phyloP scores from a whole-genome alignment of 1,140 invertebrate genomes.

The Limonius californicus region DNA sequence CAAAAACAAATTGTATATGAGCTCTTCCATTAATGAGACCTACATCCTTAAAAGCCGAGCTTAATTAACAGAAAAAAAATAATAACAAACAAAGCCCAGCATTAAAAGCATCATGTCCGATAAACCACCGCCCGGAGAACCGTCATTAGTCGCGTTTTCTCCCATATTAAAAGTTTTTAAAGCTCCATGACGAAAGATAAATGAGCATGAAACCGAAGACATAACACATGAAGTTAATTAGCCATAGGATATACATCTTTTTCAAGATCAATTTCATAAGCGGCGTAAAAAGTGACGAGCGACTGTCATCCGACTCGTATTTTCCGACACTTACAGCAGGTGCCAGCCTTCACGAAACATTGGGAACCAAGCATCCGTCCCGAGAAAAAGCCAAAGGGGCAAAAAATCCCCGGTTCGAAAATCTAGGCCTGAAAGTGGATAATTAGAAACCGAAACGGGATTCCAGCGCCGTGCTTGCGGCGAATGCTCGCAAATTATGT shows the following conservation, averaged over 20 bases:
- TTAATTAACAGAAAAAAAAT: not conserved
- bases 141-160: not conserved
- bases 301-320: not conserved
- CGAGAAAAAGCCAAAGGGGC: no score
- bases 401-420: no score
- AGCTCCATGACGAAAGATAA: conserved; percentile 9
- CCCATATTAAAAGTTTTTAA: conserved; percentile 11
- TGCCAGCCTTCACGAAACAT: conserved; percentile 19
- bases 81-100: not conserved
- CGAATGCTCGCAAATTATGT: no score
- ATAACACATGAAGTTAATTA: conserved; percentile 29
- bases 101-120: no score
- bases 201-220: conserved; percentile 17
- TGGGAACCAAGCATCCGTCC: conserved; percentile 20
- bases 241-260: conserved; percentile 28
- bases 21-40: no score
- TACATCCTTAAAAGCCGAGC: no score
- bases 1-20: no score
- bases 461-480: no score
- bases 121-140: no score
- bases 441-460: no score
- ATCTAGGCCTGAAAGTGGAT: no score
- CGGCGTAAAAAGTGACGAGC: conserved; percentile 6
- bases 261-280: conserved; percentile 22
- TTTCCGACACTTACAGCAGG: conserved; percentile 7